These are phyloP conservation scores for Trachelus troglodyta DNA, from an alignment of 2,888 invertebrate genomes.

Conservation along the genomic window DNA sequence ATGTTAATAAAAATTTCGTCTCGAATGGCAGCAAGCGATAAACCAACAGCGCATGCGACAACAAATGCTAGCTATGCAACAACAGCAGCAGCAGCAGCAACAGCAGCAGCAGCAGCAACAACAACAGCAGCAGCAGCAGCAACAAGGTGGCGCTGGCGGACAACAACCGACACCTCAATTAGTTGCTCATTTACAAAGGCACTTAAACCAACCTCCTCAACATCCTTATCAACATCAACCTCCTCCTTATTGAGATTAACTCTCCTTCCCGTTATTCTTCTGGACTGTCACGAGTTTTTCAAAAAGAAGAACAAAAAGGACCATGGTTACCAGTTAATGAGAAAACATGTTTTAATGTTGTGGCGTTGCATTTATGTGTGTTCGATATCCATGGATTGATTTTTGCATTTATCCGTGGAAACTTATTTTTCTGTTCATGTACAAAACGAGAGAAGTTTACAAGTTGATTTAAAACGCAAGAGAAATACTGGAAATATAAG, in stretches of 20 bases:
- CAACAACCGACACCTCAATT: slow-evolving; percentile 73
- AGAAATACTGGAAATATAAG: no score
- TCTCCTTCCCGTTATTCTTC: no score
- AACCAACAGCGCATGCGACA: slow-evolving; percentile 75
- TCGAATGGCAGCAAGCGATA: slow-evolving; percentile 51
- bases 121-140: slow-evolving; percentile 67
- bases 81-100: slow-evolving; percentile 66
- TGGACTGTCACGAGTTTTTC: no score
- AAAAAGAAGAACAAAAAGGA: no score
- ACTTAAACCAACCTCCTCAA: slow-evolving; percentile 68
- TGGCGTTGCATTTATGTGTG: no score
- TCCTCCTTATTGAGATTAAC: slow-evolving; percentile 67
- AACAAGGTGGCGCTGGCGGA: slow-evolving; percentile 50
- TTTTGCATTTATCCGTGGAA: no score
- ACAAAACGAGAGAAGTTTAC: no score
- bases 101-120: slow-evolving; percentile 68
- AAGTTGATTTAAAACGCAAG: no score
- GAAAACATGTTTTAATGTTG: no score
- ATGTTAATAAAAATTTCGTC: not conserved
- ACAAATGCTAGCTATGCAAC: slow-evolving; percentile 78
- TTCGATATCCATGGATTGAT: no score
- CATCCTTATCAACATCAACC: slow-evolving; percentile 72
- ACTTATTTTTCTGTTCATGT: no score
- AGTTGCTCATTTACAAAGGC: slow-evolving; percentile 76
- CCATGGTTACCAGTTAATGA: no score